Percentiles rank a stretch among this genome's conserved stretches.
Evolutionary conservation across 64 coral and sea anemone species (phyloP).

Genomic region (Porites lutea): DNA sequence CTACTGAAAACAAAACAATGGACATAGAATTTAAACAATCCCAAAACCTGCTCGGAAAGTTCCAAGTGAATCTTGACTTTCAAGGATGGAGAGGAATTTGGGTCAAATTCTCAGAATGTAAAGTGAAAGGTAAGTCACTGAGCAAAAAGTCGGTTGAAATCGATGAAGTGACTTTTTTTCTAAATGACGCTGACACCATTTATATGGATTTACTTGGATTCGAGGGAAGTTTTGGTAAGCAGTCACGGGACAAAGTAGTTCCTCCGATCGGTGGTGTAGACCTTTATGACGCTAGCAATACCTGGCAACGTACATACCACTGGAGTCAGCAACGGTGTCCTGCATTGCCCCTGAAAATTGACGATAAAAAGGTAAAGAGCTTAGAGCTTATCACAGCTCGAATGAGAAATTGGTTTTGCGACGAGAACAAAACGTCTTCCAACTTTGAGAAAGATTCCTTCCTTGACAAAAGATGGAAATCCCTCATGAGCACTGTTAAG

Average conservation of each 20-base stretch:
- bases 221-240: background rate
- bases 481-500: background rate
- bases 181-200: slow-evolving; percentile 11
- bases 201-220: slow-evolving; percentile 46
- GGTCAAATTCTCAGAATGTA: slow-evolving; percentile 56
- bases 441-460: background rate
- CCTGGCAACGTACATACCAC: slow-evolving; percentile 15
- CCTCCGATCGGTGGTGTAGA: slow-evolving; percentile 1
- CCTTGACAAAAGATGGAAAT: slow-evolving; percentile 18
- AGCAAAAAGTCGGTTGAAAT: background rate
- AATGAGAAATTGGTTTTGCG: slow-evolving; percentile 38
- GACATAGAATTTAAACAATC: slow-evolving; percentile 1
- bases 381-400: background rate
- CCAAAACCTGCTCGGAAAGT: background rate
- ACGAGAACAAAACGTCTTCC: background rate
- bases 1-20: background rate
- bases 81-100: slow-evolving; percentile 66
- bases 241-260: slow-evolving; percentile 47
- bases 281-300: slow-evolving; percentile 36
- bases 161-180: background rate
- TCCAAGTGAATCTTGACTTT: slow-evolving; percentile 22
- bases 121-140: background rate
- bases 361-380: background rate
- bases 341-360: background rate
- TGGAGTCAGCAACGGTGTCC: background rate